These are phyloP conservation scores for Calliopsis andreniformis DNA, from an alignment of 1,140 invertebrate species.

Conservation along the genomic window DNA sequence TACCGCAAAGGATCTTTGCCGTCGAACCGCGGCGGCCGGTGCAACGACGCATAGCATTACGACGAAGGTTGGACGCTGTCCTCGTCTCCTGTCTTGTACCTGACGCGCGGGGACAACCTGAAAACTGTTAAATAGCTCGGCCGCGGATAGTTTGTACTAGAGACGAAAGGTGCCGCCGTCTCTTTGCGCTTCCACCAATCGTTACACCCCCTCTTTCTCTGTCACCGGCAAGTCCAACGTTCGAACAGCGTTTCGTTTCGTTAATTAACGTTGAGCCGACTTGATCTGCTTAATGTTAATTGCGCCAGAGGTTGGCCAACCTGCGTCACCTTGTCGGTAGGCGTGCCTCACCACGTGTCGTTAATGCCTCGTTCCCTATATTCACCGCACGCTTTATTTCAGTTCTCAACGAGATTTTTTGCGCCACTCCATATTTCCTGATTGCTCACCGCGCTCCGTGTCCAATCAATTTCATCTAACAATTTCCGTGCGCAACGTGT, in stretches of 20 bases:
- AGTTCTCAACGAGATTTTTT: conserved; percentile 40
- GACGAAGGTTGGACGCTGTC: conserved; percentile 51
- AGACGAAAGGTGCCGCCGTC: conserved; percentile 67
- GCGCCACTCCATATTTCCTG: conserved; percentile 34
- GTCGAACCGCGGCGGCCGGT: conserved; percentile 24
- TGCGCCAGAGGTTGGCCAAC: conserved; percentile 62
- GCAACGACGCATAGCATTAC: conserved; percentile 43
- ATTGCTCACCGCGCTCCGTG: conserved; percentile 47
- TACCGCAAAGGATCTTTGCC: conserved; percentile 48
- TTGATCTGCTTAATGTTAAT: conserved; percentile 67
- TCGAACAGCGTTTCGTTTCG: conserved; percentile 59
- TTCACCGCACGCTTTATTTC: conserved; percentile 49
- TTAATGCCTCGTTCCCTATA: conserved; percentile 61
- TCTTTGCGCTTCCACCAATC: conserved; percentile 52
- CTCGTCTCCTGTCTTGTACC: conserved; percentile 57
- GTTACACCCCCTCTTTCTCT: conserved; percentile 26
- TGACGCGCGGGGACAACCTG: conserved; percentile 59
- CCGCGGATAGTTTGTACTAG: conserved; percentile 55
- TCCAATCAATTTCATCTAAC: conserved; percentile 66
- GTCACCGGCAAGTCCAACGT: conserved; percentile 25
- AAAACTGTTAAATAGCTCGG: conserved; percentile 55
- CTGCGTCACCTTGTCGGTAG: conserved; percentile 58
- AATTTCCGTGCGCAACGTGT: conserved; percentile 41
- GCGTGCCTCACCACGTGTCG: conserved; percentile 67
- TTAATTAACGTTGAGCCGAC: conserved; percentile 76